These are phyloP conservation scores for Parapristionchus giblindavisi DNA, from an alignment of 2,888 invertebrate species.

Conservation along the genomic window DNA sequence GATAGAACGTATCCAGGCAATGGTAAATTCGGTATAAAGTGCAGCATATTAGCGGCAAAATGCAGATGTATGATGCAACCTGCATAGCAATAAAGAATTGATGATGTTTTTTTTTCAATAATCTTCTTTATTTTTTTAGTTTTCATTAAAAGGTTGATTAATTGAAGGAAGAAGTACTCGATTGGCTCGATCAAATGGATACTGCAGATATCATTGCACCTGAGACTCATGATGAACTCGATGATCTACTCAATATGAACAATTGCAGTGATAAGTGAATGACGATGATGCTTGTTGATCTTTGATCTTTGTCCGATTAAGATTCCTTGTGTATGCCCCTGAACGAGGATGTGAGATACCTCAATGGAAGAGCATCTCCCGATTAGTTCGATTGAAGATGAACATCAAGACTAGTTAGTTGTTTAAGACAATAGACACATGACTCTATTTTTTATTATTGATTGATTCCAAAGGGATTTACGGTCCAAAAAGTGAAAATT, in stretches of 20 bases:
- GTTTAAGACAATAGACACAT: too few species aligned
- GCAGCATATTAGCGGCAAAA: too few species aligned
- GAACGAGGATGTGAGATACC: slow-evolving; percentile 17
- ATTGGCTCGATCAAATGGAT: slow-evolving; percentile 25
- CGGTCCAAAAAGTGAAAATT: neutral
- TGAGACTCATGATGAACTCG: slow-evolving; percentile 15
- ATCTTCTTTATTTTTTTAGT: too few species aligned
- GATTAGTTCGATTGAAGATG: slow-evolving; percentile 20
- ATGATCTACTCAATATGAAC: neutral
- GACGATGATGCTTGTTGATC: neutral
- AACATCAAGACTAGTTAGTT: neutral
- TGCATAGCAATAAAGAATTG: too few species aligned
- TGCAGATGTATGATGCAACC: too few species aligned
- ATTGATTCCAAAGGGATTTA: neutral
- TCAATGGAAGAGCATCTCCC: slow-evolving; percentile 20
- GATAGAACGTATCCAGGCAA: too few species aligned
- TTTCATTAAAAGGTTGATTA: too few species aligned
- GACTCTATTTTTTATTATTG: neutral
- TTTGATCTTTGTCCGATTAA: neutral
- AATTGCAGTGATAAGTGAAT: slow-evolving; percentile 31
- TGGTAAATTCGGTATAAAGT: too few species aligned
- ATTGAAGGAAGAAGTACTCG: neutral
- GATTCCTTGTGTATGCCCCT: slow-evolving; percentile 25
- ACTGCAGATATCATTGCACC: neutral
- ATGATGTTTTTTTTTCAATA: too few species aligned